Evolutionary conservation across 2,797 vertebrate genomes (phyloP).

Genomic region (Bradypodion ventrale): DNA sequence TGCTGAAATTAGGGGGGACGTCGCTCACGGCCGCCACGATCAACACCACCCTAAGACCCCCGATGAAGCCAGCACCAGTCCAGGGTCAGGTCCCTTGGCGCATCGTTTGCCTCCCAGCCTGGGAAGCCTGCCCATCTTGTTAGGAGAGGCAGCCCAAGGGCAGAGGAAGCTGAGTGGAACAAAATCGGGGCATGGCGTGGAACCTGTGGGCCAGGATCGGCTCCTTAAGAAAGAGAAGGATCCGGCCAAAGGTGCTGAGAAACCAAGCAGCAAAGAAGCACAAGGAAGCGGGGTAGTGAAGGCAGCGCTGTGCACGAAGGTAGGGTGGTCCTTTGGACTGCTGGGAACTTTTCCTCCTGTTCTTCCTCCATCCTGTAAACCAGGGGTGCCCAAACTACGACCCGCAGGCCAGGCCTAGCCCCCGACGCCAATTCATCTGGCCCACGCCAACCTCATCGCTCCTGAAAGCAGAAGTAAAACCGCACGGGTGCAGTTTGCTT

Average conservation of each 20-base stretch:
- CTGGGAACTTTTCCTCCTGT: too few relatives aligned
- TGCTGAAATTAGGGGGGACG: conserved; percentile 19
- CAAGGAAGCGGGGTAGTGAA: not conserved
- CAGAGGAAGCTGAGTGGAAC: not conserved
- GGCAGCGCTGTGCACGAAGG: not conserved
- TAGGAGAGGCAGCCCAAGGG: not conserved
- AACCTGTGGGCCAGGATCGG: not conserved
- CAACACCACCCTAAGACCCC: conserved; percentile 39
- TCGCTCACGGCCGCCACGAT: not conserved
- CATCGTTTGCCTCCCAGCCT: not conserved
- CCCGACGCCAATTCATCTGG: too few relatives aligned
- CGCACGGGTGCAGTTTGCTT: too few relatives aligned
- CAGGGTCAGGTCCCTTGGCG: conserved; percentile 59
- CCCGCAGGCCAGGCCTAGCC: too few relatives aligned
- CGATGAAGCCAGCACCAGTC: conserved; percentile 61
- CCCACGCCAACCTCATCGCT: too few relatives aligned
- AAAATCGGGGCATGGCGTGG: not conserved
- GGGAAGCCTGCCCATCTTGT: not conserved
- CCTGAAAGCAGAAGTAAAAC: too few relatives aligned
- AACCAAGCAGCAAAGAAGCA: not conserved
- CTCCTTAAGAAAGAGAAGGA: conserved; percentile 2
- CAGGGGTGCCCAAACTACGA: too few relatives aligned
- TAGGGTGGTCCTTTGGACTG: not conserved
- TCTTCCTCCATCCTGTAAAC: not conserved
- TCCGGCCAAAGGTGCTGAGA: not conserved